A percentile compares a stretch with the other conserved stretches of the same genome.
These are phyloP conservation scores for Heliconius ethilla DNA, from an alignment of 2,888 invertebrate genomes.

Conservation along the genomic window DNA sequence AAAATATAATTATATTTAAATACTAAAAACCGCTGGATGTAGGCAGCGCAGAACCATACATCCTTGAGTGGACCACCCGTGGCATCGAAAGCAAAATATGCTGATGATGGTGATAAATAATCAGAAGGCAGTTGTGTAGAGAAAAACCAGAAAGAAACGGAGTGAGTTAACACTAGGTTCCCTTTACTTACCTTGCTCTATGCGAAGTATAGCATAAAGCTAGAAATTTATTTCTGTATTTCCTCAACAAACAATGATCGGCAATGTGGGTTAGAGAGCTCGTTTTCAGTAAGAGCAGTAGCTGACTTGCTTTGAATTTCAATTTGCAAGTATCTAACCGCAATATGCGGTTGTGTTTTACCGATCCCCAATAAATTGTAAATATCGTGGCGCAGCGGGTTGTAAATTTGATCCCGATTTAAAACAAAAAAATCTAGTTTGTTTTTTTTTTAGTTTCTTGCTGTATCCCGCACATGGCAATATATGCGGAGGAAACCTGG, in stretches of 20 bases:
- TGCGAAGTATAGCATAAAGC: background rate
- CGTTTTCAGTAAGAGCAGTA: slow-evolving; percentile 4
- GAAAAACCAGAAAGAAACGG: background rate
- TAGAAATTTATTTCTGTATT: slow-evolving; percentile 12
- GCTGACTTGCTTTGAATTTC: slow-evolving; percentile 20
- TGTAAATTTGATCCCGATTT: background rate
- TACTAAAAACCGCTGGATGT: no score
- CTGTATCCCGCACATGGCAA: no score
- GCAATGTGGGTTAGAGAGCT: slow-evolving; percentile 11
- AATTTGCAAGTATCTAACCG: slow-evolving; percentile 17
- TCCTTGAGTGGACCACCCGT: no score
- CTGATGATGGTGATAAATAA: no score
- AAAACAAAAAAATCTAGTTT: no score
- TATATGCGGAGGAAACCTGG: background rate
- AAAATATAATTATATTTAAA: no score
- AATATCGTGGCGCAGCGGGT: background rate
- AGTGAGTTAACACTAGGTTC: background rate
- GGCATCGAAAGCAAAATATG: no score
- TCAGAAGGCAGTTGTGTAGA: no score
- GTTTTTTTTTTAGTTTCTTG: no score
- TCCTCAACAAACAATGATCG: slow-evolving; percentile 18
- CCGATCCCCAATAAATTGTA: slow-evolving; percentile 6
- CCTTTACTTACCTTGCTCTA: background rate
- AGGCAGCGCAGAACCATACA: no score
- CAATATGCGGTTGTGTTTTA: slow-evolving; percentile 13